Percentiles rank a stretch among this genome's conserved stretches.
Evolutionary conservation across 2,797 vertebrate species (phyloP).

Genomic region (Myripristis murdjan): DNA sequence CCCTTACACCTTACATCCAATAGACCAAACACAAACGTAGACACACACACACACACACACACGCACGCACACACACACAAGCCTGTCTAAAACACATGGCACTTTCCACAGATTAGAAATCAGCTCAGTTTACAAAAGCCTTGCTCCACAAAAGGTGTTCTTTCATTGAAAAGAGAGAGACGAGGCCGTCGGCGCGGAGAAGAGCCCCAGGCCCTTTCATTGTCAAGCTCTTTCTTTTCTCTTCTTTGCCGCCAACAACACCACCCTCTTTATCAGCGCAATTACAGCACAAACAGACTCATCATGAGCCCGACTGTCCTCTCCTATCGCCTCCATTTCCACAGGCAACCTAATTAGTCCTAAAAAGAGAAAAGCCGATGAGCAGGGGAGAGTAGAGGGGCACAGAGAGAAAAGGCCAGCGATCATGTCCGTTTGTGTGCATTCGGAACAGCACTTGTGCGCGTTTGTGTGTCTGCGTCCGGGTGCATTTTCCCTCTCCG

Average conservation of each 20-base stretch:
- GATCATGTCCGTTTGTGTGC: conserved; percentile 77
- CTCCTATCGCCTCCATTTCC: conserved; percentile 82
- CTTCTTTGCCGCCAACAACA: conserved; percentile 74
- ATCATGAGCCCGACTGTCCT: conserved; percentile 81
- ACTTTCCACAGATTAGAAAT: conserved; percentile 73
- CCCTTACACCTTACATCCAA: conserved; percentile 60
- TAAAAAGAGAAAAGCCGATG: conserved; percentile 83
- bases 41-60: conserved; percentile 6
- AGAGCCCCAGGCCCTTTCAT: conserved; percentile 64
- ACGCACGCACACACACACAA: background rate
- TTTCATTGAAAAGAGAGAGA: conserved; percentile 71
- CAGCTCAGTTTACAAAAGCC: conserved; percentile 70
- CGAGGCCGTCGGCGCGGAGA: conserved; percentile 46
- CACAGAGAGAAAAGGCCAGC: conserved; percentile 71
- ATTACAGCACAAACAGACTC: conserved; percentile 87
- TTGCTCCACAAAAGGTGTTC: conserved; percentile 74
- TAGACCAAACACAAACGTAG: conserved; percentile 68
- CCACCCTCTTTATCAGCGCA: conserved; percentile 88
- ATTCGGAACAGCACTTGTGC: conserved; percentile 66
- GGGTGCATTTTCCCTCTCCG: conserved; percentile 53
- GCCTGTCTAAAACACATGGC: conserved; percentile 68
- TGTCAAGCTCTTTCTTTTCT: conserved; percentile 72
- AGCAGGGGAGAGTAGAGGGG: conserved; percentile 63
- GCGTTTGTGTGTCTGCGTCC: conserved; percentile 44
- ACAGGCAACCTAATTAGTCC: conserved; percentile 89